Percentiles rank a stretch among this genome's conserved stretches.
Evolutionary conservation across 1,140 invertebrate species (phyloP).

Genomic region (Physella acuta): DNA sequence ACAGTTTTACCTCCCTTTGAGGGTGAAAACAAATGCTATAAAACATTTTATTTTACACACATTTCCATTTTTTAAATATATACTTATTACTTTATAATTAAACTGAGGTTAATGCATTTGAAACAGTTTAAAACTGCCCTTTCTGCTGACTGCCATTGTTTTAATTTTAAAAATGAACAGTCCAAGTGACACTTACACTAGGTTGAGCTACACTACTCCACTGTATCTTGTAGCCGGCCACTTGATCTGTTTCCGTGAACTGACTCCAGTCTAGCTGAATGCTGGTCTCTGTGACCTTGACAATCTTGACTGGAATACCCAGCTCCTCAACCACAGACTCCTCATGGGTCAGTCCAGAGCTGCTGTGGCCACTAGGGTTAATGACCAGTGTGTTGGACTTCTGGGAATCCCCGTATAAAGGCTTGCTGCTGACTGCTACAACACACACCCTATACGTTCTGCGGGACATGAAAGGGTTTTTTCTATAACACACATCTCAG

Average conservation of each 20-base stretch:
- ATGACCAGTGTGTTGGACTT: slow-evolving; percentile 53
- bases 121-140: too few species aligned
- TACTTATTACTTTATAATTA: too few species aligned
- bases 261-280: slow-evolving; percentile 57
- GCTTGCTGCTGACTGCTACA: slow-evolving; percentile 50
- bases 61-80: too few species aligned
- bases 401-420: slow-evolving; percentile 50
- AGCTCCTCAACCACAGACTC: slow-evolving; percentile 38
- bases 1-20: slow-evolving; percentile 54
- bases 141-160: too few species aligned
- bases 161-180: too few species aligned
- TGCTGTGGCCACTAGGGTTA: slow-evolving; percentile 41
- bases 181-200: slow-evolving; percentile 40
- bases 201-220: slow-evolving; percentile 59
- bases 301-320: slow-evolving; percentile 53
- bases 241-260: slow-evolving; percentile 48
- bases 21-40: too few species aligned
- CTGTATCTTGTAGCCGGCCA: slow-evolving; percentile 54
- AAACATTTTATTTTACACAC: too few species aligned
- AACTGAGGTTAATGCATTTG: not conserved
- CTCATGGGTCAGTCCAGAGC: slow-evolving; percentile 35
- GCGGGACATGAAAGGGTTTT: too few species aligned
- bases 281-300: slow-evolving; percentile 48
- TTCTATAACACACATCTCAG: too few species aligned
- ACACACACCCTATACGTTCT: slow-evolving; percentile 58